A percentile compares a stretch with the other conserved stretches of the same genome.
Evolutionary conservation across 2,797 vertebrate genomes (phyloP).

Genomic region (Psittacula derbiana): DNA sequence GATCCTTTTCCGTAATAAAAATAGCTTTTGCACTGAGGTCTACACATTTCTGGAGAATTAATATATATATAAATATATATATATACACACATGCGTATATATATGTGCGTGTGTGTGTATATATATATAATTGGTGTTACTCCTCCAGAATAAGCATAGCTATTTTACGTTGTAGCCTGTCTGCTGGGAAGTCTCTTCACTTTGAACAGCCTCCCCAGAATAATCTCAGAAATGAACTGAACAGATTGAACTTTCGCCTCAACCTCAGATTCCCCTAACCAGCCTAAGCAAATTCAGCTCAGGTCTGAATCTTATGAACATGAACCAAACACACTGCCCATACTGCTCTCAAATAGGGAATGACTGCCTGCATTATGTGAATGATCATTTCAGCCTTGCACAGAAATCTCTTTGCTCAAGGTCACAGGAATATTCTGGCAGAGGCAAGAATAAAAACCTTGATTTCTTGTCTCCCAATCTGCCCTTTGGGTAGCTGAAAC

Average conservation of each 20-base stretch:
- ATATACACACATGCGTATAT: background rate
- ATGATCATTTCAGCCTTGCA: conserved; percentile 22
- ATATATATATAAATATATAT: background rate
- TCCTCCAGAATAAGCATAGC: conserved; percentile 45
- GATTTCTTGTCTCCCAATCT: conserved; percentile 6
- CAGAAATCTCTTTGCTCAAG: background rate
- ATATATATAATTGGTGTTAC: background rate
- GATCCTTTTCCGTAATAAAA: conserved; percentile 40
- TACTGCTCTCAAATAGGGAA: background rate
- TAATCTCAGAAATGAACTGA: background rate
- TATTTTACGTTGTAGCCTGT: conserved; percentile 5
- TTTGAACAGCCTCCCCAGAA: background rate
- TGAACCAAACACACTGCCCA: background rate
- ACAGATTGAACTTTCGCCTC: background rate
- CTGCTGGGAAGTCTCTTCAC: conserved; percentile 10
- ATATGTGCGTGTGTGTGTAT: background rate
- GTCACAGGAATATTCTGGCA: conserved; percentile 10
- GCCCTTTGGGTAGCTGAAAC: conserved; percentile 18
- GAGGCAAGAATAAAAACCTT: background rate
- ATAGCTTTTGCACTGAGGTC: conserved; percentile 34
- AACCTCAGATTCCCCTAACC: background rate
- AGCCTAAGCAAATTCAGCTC: background rate
- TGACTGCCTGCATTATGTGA: background rate
- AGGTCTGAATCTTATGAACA: background rate
- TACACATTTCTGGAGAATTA: conserved; percentile 24